Percentiles rank a stretch among this genome's conserved stretches.
Evolutionary conservation across 2,797 vertebrate genomes (phyloP).

Genomic region (Acanthurus lineatus): DNA sequence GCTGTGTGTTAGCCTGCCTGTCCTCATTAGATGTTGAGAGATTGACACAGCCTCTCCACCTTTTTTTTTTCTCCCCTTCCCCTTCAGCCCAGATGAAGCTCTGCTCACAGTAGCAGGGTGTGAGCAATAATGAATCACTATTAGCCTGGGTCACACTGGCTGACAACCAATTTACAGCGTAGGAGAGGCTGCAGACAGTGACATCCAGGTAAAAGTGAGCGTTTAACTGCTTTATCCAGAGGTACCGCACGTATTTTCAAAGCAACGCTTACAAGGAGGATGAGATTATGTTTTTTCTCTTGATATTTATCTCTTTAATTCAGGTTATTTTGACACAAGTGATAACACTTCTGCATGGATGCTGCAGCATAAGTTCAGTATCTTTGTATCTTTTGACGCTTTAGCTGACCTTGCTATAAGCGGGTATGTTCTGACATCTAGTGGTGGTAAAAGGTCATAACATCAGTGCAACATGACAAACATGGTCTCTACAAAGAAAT

Average conservation of each 20-base stretch:
- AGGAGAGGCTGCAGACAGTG: slow-evolving; percentile 44
- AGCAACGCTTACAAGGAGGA: not conserved
- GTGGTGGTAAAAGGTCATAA: slow-evolving; percentile 55
- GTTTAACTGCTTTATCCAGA: slow-evolving; percentile 19
- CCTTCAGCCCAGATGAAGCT: slow-evolving; percentile 51
- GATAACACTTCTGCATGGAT: slow-evolving; percentile 20
- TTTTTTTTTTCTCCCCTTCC: not conserved
- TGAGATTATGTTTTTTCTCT: slow-evolving; percentile 25
- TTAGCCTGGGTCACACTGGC: slow-evolving; percentile 72
- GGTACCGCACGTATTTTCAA: slow-evolving; percentile 7
- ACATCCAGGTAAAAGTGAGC: slow-evolving; percentile 57
- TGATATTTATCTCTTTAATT: slow-evolving; percentile 31
- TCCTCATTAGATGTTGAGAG: slow-evolving; percentile 74
- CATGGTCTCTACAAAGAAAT: not conserved
- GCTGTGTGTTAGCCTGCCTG: slow-evolving; percentile 71
- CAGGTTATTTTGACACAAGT: slow-evolving; percentile 20
- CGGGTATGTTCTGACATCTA: slow-evolving; percentile 79
- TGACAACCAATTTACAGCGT: slow-evolving; percentile 74
- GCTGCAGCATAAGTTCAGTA: slow-evolving; percentile 5
- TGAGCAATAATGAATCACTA: slow-evolving; percentile 81
- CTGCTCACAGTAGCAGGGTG: slow-evolving; percentile 51
- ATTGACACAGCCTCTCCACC: slow-evolving; percentile 58
- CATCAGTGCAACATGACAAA: not conserved
- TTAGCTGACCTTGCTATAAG: not conserved
- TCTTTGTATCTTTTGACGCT: not conserved